Evolutionary conservation across 2,113 vertebrate species (phyloP).

Genomic region (Microtus pennsylvanicus): DNA sequence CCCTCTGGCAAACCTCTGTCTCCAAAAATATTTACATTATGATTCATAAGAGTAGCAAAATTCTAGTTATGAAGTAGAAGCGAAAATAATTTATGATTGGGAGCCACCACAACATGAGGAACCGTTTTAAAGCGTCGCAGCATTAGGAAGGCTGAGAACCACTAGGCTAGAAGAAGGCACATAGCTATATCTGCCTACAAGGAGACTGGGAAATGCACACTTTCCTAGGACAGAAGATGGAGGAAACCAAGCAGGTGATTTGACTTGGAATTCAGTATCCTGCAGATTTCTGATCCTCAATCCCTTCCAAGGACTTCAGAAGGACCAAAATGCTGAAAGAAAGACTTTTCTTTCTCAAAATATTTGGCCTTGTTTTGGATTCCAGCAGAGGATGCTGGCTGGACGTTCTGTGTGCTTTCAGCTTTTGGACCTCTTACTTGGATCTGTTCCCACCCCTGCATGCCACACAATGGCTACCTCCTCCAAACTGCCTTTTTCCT

Average conservation of each 20-base stretch:
- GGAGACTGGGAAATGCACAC: background rate
- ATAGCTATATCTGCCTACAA: background rate
- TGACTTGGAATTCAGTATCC: background rate
- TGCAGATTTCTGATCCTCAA: background rate
- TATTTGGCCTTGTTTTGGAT: background rate
- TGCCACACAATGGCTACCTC: background rate
- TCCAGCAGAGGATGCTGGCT: background rate
- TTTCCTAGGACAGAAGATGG: background rate
- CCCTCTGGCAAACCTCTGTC: background rate
- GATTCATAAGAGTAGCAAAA: background rate
- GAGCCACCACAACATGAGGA: background rate
- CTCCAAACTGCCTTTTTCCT: background rate
- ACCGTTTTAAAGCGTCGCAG: background rate
- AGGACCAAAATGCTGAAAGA: background rate
- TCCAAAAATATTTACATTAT: background rate
- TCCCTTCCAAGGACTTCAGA: background rate
- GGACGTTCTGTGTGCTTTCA: background rate
- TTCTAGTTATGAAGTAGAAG: no score
- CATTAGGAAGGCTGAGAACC: background rate
- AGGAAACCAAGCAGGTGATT: background rate
- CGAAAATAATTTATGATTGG: background rate
- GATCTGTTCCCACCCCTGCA: background rate
- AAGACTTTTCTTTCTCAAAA: constrained; percentile 5
- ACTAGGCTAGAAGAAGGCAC: background rate
- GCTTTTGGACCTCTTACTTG: background rate